Percentiles rank a stretch among this genome's conserved stretches.
phyloP scores from a whole-genome alignment of 2,797 vertebrate species.

The Sciurus carolinensis region DNA sequence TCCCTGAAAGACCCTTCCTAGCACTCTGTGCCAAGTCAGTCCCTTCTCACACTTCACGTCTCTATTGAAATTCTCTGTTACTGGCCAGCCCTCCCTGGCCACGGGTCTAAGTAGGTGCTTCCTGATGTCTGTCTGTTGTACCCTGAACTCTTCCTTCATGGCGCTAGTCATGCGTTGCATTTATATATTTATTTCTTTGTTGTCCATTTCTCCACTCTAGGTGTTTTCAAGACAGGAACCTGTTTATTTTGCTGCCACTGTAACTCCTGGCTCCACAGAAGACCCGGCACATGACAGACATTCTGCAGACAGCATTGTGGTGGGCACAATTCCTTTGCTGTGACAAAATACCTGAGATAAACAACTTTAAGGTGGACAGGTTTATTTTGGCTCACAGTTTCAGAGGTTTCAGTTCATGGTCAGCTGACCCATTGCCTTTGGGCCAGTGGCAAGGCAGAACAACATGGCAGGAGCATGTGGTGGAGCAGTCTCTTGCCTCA shows the following conservation, averaged over 20 bases:
- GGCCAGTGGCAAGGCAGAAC: neutral
- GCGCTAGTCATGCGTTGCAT: neutral
- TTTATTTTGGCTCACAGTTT: neutral
- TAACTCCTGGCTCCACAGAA: neutral
- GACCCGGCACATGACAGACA: fast-evolving
- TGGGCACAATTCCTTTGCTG: neutral
- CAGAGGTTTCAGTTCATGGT: neutral
- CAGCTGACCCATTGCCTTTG: neutral
- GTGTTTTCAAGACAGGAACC: neutral
- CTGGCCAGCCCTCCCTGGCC: neutral
- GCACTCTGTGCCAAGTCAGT: neutral
- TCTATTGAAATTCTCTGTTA: neutral
- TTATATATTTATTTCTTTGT: neutral
- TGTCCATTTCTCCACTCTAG: neutral
- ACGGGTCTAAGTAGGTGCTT: neutral
- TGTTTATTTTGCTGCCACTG: neutral
- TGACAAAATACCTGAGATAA: neutral
- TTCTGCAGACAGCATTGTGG: neutral
- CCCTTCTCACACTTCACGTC: neutral
- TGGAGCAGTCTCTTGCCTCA: neutral
- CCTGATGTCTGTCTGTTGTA: neutral
- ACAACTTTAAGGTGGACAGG: neutral
- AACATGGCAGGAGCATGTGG: neutral
- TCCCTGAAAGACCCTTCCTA: neutral
- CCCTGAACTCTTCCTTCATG: neutral